Conservation (phyloP, 2,888 invertebrate species). For the Volucella zonaria region DNA sequence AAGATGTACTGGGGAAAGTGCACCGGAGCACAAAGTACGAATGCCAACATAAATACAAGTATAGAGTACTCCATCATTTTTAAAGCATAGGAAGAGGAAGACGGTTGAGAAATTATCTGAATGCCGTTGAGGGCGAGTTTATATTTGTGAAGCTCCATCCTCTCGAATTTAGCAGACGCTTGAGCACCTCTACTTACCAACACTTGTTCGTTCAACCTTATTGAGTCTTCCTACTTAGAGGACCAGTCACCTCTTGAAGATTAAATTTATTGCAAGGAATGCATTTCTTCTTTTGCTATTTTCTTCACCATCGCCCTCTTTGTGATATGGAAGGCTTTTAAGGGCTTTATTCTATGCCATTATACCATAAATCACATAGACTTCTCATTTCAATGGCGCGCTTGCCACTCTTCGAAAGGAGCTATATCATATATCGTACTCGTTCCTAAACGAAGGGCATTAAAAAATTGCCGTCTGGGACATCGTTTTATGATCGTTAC, state of each 20-base stretch:
- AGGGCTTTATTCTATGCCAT: slow-evolving; percentile 48
- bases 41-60: background rate
- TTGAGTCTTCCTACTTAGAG: slow-evolving; percentile 30
- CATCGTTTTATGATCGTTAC: slow-evolving; percentile 66
- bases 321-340: slow-evolving; percentile 38
- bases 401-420: slow-evolving; percentile 8
- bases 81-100: background rate
- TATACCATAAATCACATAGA: slow-evolving; percentile 61
- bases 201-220: slow-evolving; percentile 16
- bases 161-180: slow-evolving; percentile 39
- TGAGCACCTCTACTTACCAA: background rate
- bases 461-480: slow-evolving; percentile 59
- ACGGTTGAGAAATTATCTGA: slow-evolving; percentile 6
- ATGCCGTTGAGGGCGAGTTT: slow-evolving; percentile 7
- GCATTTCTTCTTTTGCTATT: slow-evolving; percentile 37
- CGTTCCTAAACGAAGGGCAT: background rate
- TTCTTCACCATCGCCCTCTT: background rate
- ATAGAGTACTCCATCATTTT: slow-evolving; percentile 27
- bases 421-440: slow-evolving; percentile 13
- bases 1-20: slow-evolving; percentile 28
- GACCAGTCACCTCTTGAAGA: slow-evolving; percentile 40
- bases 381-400: slow-evolving; percentile 46
- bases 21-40: slow-evolving; percentile 26
- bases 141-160: slow-evolving; percentile 25
- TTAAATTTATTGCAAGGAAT: slow-evolving; percentile 60